Conservation (phyloP, 2,113 vertebrate species). For the Megaceryle torquata region DNA sequence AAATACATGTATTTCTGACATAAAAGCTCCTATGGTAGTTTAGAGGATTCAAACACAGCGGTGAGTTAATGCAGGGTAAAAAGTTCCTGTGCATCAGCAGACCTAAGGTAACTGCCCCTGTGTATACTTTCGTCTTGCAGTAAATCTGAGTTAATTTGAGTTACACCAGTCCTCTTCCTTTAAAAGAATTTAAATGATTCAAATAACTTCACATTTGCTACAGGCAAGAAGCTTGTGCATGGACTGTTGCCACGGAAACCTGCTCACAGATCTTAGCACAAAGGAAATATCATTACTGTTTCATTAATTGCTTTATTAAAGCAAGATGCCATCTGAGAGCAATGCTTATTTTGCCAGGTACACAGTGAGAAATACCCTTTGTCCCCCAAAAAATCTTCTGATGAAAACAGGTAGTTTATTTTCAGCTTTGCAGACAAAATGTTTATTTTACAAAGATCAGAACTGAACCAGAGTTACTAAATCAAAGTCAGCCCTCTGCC, state of each 20-base stretch:
- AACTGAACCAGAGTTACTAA: not conserved
- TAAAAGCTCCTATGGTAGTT: not conserved
- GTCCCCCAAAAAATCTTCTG: not conserved
- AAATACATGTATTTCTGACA: not conserved
- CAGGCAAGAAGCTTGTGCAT: conserved; percentile 17
- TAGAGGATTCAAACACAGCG: not conserved
- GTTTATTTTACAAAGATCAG: not conserved
- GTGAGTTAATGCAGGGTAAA: not conserved
- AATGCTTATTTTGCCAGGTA: not conserved
- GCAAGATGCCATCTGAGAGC: not conserved
- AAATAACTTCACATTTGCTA: conserved; percentile 49
- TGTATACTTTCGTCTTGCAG: not conserved
- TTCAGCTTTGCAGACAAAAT: not conserved
- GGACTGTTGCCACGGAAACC: conserved; percentile 43
- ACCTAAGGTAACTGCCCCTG: not conserved
- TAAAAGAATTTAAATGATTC: conserved; percentile 45
- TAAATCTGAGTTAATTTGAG: conserved; percentile 50
- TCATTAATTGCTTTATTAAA: conserved; percentile 60
- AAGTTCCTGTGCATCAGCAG: not conserved
- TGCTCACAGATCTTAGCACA: not conserved
- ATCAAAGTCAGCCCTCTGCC: not conserved
- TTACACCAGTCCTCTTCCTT: not conserved
- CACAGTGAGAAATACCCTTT: not conserved
- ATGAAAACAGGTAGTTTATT: not conserved
- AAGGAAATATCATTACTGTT: conserved; percentile 17